Conservation (phyloP, 2,797 vertebrate species). For the Mus spretus region DNA sequence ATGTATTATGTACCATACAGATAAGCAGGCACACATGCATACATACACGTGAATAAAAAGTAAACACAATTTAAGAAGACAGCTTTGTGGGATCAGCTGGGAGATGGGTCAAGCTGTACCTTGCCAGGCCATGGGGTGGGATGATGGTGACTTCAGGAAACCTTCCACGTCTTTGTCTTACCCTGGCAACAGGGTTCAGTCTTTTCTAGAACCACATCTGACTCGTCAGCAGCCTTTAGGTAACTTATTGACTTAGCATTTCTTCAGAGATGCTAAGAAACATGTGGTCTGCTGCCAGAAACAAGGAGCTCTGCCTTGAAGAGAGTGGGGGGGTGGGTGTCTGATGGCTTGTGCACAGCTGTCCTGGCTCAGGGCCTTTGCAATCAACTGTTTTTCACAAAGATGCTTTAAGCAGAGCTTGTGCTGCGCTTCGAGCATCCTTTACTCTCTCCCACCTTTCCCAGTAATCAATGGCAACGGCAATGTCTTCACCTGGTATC, state of each 20-base stretch:
- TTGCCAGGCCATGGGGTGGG: neutral
- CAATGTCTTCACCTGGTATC: conserved; percentile 43
- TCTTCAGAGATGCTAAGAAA: conserved; percentile 84
- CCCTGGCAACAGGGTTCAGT: conserved; percentile 72
- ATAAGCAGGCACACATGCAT: neutral
- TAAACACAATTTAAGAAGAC: neutral
- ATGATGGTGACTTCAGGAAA: conserved; percentile 81
- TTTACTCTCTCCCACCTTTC: conserved; percentile 1
- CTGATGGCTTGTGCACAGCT: conserved; percentile 70
- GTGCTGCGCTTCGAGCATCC: conserved; percentile 72
- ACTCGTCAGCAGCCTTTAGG: conserved; percentile 84
- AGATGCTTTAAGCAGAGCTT: conserved; percentile 80
- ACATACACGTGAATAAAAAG: neutral
- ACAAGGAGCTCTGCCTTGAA: conserved; percentile 73
- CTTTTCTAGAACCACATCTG: conserved; percentile 86
- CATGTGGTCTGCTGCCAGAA: conserved; percentile 79
- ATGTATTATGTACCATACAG: neutral
- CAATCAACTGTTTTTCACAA: conserved; percentile 76
- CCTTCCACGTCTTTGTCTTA: conserved; percentile 82
- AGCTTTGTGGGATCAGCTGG: neutral
- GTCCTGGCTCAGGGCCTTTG: conserved; percentile 67
- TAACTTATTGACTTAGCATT: conserved; percentile 89
- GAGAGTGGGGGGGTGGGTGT: neutral
- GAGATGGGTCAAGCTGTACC: neutral
- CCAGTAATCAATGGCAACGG: conserved; percentile 20